Evolutionary conservation across 1,140 invertebrate genomes (phyloP).

Genomic region (Rhyacophila brunnea): DNA sequence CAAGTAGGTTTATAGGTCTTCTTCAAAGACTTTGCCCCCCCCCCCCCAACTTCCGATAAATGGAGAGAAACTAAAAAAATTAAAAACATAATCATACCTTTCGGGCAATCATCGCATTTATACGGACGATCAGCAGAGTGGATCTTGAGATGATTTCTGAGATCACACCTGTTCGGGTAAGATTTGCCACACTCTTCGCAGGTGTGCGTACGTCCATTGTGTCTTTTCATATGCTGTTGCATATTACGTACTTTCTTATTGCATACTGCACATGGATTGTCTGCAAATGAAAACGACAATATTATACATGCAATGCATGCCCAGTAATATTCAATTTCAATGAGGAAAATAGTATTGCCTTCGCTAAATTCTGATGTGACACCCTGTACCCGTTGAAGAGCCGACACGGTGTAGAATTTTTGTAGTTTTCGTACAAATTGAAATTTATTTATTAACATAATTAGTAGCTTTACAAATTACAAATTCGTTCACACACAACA

Average conservation of each 20-base stretch:
- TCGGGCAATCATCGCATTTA: slow-evolving; percentile 18
- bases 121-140: slow-evolving; percentile 18
- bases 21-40: not conserved
- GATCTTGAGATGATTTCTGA: slow-evolving; percentile 11
- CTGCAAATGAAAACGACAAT: slow-evolving; percentile 4
- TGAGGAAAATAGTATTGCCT: too few species aligned
- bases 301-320: too few species aligned
- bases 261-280: slow-evolving; percentile 9
- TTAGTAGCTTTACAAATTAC: too few species aligned
- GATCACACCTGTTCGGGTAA: slow-evolving; percentile 11
- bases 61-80: not conserved
- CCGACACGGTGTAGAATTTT: too few species aligned
- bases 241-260: slow-evolving; percentile 9
- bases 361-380: too few species aligned
- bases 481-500: too few species aligned
- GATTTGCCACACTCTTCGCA: slow-evolving; percentile 28
- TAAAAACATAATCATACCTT: slow-evolving; percentile 36
- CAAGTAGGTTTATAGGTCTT: not conserved
- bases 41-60: not conserved
- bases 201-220: slow-evolving; percentile 6
- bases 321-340: too few species aligned
- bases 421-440: too few species aligned
- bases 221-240: slow-evolving; percentile 17
- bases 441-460: too few species aligned
- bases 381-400: too few species aligned